These are phyloP conservation scores for Aricia agestis DNA, from an alignment of 1,140 invertebrate genomes.

Conservation along the genomic window DNA sequence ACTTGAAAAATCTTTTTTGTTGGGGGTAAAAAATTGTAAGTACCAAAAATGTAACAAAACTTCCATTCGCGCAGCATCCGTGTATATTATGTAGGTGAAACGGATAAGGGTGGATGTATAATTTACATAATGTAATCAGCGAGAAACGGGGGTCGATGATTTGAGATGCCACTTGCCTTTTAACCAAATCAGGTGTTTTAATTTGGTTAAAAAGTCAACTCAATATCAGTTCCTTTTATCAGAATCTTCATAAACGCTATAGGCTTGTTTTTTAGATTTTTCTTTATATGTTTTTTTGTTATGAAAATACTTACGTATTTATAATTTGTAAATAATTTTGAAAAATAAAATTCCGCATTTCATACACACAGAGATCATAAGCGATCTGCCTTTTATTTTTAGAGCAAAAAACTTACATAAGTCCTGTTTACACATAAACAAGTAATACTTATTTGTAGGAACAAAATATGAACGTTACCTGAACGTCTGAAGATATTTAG, in stretches of 20 bases:
- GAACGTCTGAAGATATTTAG: constrained; percentile 20
- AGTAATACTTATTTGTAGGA: background rate
- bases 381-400: too few species aligned
- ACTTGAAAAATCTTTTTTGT: too few species aligned
- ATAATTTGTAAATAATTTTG: too few species aligned
- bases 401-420: too few species aligned
- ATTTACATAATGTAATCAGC: constrained; percentile 72
- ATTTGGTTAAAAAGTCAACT: constrained; percentile 55
- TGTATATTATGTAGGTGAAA: constrained; percentile 51
- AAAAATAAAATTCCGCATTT: too few species aligned
- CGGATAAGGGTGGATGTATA: constrained; percentile 38
- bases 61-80: background rate
- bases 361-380: too few species aligned
- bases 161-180: constrained; percentile 44
- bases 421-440: background rate
- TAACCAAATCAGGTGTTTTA: constrained; percentile 53
- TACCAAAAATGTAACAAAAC: background rate
- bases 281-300: background rate
- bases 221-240: constrained; percentile 25
- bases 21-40: background rate
- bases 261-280: background rate
- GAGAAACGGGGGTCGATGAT: constrained; percentile 54
- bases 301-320: too few species aligned
- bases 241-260: background rate
- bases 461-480: constrained; percentile 1